These are phyloP conservation scores for Ditylenchus weischeri DNA, from an alignment of 2,888 invertebrate genomes.

Conservation along the genomic window DNA sequence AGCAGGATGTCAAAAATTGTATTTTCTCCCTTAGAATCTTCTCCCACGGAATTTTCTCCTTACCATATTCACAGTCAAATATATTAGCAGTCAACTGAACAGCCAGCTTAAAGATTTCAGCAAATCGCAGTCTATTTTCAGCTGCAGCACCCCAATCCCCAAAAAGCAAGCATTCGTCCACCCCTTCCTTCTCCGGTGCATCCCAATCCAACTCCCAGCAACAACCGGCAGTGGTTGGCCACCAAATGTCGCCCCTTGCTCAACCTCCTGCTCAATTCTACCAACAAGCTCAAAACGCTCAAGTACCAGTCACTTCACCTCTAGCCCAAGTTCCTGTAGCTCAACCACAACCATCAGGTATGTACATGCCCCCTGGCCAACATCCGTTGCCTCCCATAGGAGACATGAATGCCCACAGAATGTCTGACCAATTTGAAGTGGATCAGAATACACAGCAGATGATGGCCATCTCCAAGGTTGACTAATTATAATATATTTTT, in stretches of 20 bases:
- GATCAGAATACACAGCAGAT: slow-evolving; percentile 2
- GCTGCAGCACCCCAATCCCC: slow-evolving; percentile 1
- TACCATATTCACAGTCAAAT: neutral
- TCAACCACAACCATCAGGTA: neutral
- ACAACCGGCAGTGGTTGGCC: neutral
- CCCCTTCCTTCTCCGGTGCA: neutral
- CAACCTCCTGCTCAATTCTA: neutral
- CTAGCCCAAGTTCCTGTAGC: neutral
- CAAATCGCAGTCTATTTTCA: neutral
- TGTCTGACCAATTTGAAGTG: slow-evolving; percentile 2
- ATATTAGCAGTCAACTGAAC: neutral
- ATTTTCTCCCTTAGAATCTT: neutral
- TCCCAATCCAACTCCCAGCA: neutral
- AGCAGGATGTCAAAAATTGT: no score
- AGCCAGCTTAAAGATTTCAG: no score
- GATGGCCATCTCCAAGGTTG: neutral
- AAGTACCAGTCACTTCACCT: neutral
- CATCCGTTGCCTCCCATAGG: neutral
- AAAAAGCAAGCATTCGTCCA: neutral
- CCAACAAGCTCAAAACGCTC: neutral
- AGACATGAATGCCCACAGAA: neutral
- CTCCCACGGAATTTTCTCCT: neutral
- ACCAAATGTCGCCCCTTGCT: neutral
- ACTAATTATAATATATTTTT: neutral
- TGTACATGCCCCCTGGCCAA: neutral